These are phyloP conservation scores for Bergia puertoricense DNA, from an alignment of 92 coral and sea anemone genomes.

Conservation along the genomic window DNA sequence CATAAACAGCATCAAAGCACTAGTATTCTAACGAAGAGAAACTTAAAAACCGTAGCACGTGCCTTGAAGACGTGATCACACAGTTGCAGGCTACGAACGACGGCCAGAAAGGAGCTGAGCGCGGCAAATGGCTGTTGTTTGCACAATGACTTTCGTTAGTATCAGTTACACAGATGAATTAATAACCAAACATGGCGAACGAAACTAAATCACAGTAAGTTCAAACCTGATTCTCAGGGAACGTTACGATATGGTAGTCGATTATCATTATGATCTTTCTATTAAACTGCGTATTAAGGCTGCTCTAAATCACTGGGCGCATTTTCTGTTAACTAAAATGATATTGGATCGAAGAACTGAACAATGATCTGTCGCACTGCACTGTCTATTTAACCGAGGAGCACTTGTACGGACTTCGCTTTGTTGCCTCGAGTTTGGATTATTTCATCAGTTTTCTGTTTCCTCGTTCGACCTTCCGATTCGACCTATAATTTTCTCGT, in stretches of 20 bases:
- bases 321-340: too few species aligned
- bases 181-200: conserved; percentile 1
- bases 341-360: too few species aligned
- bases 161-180: not conserved
- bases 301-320: too few species aligned
- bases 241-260: not conserved
- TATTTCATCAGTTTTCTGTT: too few species aligned
- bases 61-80: not conserved
- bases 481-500: too few species aligned
- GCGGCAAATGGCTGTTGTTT: too few species aligned
- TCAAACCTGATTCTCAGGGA: not conserved
- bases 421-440: too few species aligned
- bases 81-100: not conserved
- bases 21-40: not conserved
- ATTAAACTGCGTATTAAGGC: not conserved
- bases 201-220: not conserved
- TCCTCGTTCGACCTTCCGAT: too few species aligned
- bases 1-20: not conserved
- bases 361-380: too few species aligned
- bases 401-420: too few species aligned
- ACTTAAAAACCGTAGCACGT: not conserved
- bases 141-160: not conserved
- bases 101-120: not conserved
- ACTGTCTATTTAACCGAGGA: too few species aligned
- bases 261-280: not conserved